Conservation (phyloP, 2,113 vertebrate genomes). For the Melanerpes formicivorus region DNA sequence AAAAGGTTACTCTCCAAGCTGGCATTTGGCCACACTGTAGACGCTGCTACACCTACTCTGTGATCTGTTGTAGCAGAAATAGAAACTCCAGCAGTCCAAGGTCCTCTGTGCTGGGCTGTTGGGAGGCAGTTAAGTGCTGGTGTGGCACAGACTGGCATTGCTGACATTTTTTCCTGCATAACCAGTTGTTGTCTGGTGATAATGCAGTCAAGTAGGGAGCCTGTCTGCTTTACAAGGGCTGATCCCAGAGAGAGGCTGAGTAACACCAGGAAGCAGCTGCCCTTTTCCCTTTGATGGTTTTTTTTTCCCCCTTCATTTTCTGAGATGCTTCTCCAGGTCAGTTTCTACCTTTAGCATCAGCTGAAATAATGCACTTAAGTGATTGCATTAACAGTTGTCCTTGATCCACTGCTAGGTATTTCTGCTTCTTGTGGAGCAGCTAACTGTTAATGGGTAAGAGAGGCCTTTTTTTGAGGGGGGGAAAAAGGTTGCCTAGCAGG, state of each 20-base stretch:
- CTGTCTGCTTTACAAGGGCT: neutral
- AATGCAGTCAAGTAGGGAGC: neutral
- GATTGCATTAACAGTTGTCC: neutral
- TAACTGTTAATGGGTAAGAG: neutral
- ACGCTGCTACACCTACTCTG: neutral
- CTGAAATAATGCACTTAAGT: constrained; percentile 29
- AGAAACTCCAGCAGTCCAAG: neutral
- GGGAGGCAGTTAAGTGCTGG: neutral
- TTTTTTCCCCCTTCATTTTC: neutral
- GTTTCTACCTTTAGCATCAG: constrained; percentile 14
- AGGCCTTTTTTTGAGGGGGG: neutral
- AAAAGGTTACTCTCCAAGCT: neutral
- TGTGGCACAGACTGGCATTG: neutral
- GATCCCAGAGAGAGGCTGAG: neutral
- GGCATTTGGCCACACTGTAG: neutral
- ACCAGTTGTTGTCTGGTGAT: constrained; percentile 1
- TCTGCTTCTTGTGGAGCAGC: neutral
- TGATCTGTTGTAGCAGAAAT: constrained; percentile 9
- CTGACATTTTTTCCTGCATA: neutral
- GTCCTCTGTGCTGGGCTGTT: neutral
- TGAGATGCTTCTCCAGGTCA: neutral
- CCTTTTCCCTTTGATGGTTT: neutral
- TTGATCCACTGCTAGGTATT: neutral
- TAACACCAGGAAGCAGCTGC: neutral
- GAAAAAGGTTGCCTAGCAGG: neutral